Conservation (phyloP, 2,797 vertebrate genomes). For the Menidia menidia region DNA sequence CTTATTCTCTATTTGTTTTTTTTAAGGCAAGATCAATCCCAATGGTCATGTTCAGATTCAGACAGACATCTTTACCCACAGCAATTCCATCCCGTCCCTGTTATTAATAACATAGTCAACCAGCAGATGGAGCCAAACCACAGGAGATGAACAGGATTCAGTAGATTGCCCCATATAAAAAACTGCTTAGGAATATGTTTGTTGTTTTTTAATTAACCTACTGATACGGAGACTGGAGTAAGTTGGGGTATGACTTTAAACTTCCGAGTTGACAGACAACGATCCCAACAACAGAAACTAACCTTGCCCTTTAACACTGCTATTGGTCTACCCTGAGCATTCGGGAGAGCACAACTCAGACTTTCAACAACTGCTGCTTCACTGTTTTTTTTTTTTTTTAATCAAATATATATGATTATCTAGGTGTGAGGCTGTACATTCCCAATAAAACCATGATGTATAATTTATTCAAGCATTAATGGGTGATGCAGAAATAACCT, state of each 20-base stretch:
- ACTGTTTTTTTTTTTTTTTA: neutral
- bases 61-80: neutral
- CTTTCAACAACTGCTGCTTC: neutral
- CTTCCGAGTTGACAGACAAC: no score
- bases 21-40: neutral
- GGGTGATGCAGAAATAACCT: neutral
- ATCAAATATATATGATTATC: no score
- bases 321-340: neutral
- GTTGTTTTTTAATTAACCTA: neutral
- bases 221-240: neutral
- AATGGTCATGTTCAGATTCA: no score
- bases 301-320: no score
- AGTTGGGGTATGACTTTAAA: no score
- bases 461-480: neutral
- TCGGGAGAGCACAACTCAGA: neutral
- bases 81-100: neutral
- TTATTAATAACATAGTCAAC: slow-evolving; percentile 12
- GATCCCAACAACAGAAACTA: no score
- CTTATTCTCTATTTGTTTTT: no score
- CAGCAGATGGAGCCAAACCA: slow-evolving; percentile 66
- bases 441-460: no score
- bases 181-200: neutral
- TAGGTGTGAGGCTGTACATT: no score
- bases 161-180: neutral
- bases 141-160: slow-evolving; percentile 3